phyloP scores from a whole-genome alignment of 2,113 vertebrate genomes.

The Pomatostomus ruficeps region DNA sequence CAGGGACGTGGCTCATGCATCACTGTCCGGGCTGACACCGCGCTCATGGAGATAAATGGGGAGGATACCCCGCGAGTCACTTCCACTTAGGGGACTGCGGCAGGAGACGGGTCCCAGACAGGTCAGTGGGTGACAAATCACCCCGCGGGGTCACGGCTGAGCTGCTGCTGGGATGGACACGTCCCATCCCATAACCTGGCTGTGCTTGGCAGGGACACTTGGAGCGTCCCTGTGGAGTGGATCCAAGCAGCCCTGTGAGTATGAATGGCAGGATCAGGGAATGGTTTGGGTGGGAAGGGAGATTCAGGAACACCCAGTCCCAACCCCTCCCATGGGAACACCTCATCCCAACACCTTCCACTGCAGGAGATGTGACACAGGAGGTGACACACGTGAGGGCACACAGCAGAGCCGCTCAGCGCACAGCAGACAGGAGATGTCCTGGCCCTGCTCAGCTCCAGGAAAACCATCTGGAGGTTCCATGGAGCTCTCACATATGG shows the following conservation, averaged over 20 bases:
- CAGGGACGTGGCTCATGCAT: slow-evolving; percentile 41
- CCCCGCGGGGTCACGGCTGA: not conserved
- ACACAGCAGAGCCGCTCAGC: too few species aligned
- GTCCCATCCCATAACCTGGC: not conserved
- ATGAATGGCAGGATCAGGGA: not conserved
- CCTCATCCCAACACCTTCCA: not conserved
- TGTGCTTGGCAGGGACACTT: not conserved
- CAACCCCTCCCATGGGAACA: not conserved
- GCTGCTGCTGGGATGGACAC: not conserved
- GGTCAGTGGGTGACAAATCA: not conserved
- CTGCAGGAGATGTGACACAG: not conserved
- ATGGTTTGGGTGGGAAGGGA: not conserved
- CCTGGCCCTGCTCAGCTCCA: not conserved
- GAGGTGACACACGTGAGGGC: not conserved
- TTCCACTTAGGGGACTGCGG: not conserved
- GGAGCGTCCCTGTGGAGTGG: not conserved
- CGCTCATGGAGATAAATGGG: slow-evolving; percentile 69
- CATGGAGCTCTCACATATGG: not conserved
- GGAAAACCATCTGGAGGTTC: not conserved
- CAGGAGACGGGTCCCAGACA: not conserved
- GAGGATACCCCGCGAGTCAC: not conserved
- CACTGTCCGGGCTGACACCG: not conserved
- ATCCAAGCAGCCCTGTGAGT: not conserved
- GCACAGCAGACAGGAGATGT: not conserved
- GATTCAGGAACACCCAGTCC: not conserved